Percentiles rank a stretch among this genome's conserved stretches.
Evolutionary conservation across 1,140 invertebrate species (phyloP).

Genomic region (Drosophila tsacasi): DNA sequence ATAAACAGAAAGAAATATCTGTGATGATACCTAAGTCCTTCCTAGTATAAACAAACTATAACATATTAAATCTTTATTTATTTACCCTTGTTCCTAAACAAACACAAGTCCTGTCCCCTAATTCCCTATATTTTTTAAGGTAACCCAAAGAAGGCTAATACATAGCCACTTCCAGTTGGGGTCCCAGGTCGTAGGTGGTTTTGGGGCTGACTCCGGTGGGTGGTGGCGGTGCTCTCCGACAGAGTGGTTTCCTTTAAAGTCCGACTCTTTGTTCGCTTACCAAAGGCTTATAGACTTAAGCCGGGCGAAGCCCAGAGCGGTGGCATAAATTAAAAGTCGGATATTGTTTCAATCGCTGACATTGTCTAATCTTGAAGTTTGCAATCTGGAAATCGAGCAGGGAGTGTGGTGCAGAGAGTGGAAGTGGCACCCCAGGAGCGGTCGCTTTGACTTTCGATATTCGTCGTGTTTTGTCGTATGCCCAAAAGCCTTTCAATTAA

Average conservation of each 20-base stretch:
- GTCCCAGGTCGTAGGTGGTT: constrained; percentile 6
- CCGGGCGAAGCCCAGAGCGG: constrained; percentile 32
- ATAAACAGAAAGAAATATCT: background rate
- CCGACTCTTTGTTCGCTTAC: constrained; percentile 38
- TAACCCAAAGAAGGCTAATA: constrained; percentile 2
- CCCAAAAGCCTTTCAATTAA: constrained; percentile 76
- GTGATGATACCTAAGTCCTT: background rate
- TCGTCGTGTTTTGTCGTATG: constrained; percentile 63
- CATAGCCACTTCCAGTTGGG: constrained; percentile 3
- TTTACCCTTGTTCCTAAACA: background rate
- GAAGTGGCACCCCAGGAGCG: constrained; percentile 3
- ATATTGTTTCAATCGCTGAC: constrained; percentile 53
- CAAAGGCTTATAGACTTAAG: constrained; percentile 34
- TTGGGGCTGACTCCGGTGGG: background rate
- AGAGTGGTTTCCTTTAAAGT: constrained; percentile 36
- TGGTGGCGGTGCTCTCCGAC: constrained; percentile 9
- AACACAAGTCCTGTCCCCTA: background rate
- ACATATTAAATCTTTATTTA: background rate
- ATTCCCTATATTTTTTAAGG: background rate
- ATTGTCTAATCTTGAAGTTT: constrained; percentile 53
- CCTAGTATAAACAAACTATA: background rate
- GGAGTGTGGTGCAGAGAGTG: background rate
- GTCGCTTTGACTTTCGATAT: constrained; percentile 53
- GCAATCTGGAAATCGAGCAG: constrained; percentile 33
- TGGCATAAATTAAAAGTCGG: constrained; percentile 61